Base-by-base conservation (phyloP, 2,113 vertebrate genomes). In the Lamprotornis superbus region DNA sequence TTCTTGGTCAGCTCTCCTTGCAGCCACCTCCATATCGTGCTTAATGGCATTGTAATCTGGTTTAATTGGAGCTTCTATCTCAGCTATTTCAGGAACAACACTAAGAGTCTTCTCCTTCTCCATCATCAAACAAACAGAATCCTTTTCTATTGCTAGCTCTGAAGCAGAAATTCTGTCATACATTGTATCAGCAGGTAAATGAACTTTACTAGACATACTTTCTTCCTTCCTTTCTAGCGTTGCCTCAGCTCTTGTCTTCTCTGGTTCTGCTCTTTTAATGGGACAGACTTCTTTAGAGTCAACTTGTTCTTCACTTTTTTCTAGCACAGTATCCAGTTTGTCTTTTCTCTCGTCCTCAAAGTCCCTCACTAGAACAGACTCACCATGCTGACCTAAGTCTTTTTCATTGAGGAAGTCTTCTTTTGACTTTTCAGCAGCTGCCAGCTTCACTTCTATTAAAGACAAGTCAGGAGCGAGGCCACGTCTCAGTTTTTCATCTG, bases 381-480 rank as follows among this genome's bases (percentile, higher is more conserved):
- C 98, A 65, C 50, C 83, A 61, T 47, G 94, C 9, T 94, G 91
- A 35, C 95, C 55, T 39, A 77, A 31, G 61, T 98, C 97, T 89
- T 95, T 97, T 49, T 97, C 98, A 57, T 86, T 23, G 28, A 91
- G 60, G 35, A 97, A 91, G 50, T 98, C 97, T 90, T 97, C 97
- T 94, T 97, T 98, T 1, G 97, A 97, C 90, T 98, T 98, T 68
- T 98, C 98, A 6, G 98, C 98, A 55, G 98, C 98, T 76, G 98
- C 98, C 71, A 98, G 87, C 81, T 98, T 98, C 60, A 98, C 97
- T 97, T 98, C 98, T 91, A 98, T 98, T 87, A 98, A 75, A 24
- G 98, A 98, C 33, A 98, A 95, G 83, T 98, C 98, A 0, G 98
- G 97, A 47, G 97, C 93, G 9, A 98, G 50, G 65, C 98, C 97